phyloP scores from a whole-genome alignment of 2,888 invertebrate genomes.

The Mycalesis mineus region DNA sequence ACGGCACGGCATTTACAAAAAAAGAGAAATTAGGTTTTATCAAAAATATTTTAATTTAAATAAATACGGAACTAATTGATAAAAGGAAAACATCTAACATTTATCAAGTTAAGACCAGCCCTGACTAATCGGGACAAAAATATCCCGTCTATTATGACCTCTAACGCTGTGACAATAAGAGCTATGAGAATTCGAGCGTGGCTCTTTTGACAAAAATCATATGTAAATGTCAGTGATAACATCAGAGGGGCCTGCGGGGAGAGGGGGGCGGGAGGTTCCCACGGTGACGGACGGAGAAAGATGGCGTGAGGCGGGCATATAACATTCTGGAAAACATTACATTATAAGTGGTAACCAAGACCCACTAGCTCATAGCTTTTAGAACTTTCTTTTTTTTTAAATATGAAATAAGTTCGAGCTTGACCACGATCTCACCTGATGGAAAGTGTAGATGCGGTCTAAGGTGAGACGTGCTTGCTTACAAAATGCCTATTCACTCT shows the following conservation, averaged over 20 bases:
- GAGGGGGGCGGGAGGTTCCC: constrained; percentile 2
- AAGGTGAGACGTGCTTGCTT: no score
- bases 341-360: no score
- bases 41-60: no score
- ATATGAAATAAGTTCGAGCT: no score
- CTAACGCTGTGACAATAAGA: background rate
- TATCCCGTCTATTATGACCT: background rate
- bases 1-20: no score
- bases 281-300: background rate
- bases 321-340: background rate
- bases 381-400: no score
- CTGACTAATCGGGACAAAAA: background rate
- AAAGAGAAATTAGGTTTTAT: no score
- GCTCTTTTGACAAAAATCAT: constrained; percentile 15
- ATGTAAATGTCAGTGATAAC: constrained; percentile 19
- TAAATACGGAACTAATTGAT: no score
- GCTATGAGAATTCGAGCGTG: background rate
- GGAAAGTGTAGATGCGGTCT: no score
- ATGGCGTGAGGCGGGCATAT: background rate
- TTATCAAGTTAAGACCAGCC: background rate
- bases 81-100: background rate
- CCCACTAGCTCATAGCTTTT: no score
- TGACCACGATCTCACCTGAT: no score
- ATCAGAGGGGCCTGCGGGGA: constrained; percentile 5
- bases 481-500: no score